Conservation (phyloP, 2,797 vertebrate genomes). For the Esox masquinongy region DNA sequence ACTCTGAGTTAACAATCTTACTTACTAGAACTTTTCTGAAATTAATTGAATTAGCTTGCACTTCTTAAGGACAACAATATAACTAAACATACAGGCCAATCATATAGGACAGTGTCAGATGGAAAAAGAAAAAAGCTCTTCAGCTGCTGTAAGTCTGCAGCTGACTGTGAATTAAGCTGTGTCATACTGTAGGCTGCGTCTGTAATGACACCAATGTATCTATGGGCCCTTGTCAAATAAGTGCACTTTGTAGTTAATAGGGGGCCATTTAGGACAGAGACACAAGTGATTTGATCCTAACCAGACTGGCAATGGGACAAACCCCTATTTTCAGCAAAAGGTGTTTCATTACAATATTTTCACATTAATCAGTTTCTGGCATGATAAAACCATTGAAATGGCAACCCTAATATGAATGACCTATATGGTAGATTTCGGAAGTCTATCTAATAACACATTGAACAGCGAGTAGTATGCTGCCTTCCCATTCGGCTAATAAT, state of each 20-base stretch:
- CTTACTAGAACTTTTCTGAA: constrained; percentile 7
- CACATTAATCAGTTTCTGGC: constrained; percentile 3
- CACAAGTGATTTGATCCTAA: neutral
- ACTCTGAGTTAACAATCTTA: neutral
- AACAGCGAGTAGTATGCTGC: neutral
- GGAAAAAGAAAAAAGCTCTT: neutral
- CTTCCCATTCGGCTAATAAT: neutral
- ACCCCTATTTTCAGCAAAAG: neutral
- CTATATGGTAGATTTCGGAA: neutral
- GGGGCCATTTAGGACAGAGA: neutral
- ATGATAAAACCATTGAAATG: constrained; percentile 1
- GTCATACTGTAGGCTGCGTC: neutral
- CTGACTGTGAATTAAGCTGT: neutral
- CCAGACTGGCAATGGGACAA: neutral
- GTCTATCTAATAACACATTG: neutral
- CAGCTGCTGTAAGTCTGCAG: neutral
- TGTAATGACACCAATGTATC: neutral
- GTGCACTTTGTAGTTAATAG: neutral
- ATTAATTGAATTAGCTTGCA: constrained; percentile 1
- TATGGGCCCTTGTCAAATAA: neutral
- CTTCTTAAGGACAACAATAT: constrained; percentile 20
- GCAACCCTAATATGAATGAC: neutral
- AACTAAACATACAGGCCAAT: neutral
- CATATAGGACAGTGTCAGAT: neutral
- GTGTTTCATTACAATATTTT: constrained; percentile 5